These are phyloP conservation scores for Agrotis puta DNA, from an alignment of 2,888 invertebrate species.

Conservation along the genomic window DNA sequence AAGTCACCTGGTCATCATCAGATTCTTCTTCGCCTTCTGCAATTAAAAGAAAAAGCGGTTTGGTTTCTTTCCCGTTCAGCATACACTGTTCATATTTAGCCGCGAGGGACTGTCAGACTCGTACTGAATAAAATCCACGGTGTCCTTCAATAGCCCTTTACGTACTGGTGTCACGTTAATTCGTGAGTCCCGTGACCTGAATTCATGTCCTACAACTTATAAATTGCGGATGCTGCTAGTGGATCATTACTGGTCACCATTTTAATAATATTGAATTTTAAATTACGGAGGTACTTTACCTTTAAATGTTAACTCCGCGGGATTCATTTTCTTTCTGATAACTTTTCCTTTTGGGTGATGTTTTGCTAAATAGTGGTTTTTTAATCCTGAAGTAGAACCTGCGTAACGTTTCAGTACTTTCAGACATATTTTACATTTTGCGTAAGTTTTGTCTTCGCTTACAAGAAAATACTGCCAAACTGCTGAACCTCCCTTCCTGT, in stretches of 20 bases:
- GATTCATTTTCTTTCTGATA: background rate
- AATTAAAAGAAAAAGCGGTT: background rate
- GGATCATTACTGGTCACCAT: too few species aligned
- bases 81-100: too few species aligned
- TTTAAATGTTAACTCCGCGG: constrained; percentile 13
- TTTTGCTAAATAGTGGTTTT: constrained; percentile 22
- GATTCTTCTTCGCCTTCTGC: background rate
- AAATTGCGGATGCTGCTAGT: too few species aligned
- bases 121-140: too few species aligned
- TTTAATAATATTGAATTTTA: background rate
- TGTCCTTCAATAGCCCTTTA: too few species aligned
- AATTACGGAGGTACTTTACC: background rate
- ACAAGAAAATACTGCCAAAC: constrained; percentile 33
- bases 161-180: too few species aligned
- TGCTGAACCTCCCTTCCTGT: constrained; percentile 13
- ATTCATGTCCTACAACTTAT: too few species aligned
- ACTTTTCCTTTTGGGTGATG: constrained; percentile 5
- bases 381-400: constrained; percentile 24
- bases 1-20: background rate
- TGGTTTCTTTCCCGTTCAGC: too few species aligned
- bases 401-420: constrained; percentile 29
- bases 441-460: constrained; percentile 26
- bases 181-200: too few species aligned
- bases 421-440: constrained; percentile 37
- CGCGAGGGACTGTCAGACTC: too few species aligned